Evolutionary conservation across 2,113 vertebrate species (phyloP).

Genomic region (Callipepla squamata): DNA sequence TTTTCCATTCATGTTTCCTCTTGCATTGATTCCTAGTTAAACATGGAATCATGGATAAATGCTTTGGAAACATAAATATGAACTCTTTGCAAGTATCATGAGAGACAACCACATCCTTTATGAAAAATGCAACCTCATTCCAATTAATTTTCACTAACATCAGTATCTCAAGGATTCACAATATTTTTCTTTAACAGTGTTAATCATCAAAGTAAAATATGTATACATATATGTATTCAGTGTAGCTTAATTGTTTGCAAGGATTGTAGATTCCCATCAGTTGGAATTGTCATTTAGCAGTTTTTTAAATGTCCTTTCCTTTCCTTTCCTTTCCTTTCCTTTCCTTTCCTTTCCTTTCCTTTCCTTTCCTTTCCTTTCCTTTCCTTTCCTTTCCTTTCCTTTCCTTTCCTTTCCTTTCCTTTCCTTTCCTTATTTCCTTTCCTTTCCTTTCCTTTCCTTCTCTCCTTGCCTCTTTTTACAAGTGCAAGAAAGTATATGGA

Average conservation of each 20-base stretch:
- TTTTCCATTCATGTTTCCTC: background rate
- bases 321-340: too few relatives aligned
- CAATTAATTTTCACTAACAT: slow-evolving; percentile 36
- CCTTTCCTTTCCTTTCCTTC: too few relatives aligned
- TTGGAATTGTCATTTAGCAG: background rate
- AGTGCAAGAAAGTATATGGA: slow-evolving; percentile 44
- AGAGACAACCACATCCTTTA: background rate
- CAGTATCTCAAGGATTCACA: background rate
- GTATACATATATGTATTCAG: background rate
- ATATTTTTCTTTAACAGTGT: slow-evolving; percentile 16
- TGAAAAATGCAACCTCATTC: background rate
- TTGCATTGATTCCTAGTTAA: background rate
- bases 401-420: too few relatives aligned
- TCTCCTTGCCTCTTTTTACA: slow-evolving; percentile 12
- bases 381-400: too few relatives aligned
- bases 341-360: too few relatives aligned
- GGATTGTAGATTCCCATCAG: background rate
- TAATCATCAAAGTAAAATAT: background rate
- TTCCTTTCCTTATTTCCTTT: too few relatives aligned
- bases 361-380: too few relatives aligned
- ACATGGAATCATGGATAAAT: background rate
- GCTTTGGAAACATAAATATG: background rate
- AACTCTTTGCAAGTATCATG: background rate
- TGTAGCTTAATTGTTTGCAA: slow-evolving; percentile 20
- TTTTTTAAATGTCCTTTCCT: background rate